Base-by-base conservation (phyloP, 2,797 vertebrate species). In the Girardinus metallicus region DNA sequence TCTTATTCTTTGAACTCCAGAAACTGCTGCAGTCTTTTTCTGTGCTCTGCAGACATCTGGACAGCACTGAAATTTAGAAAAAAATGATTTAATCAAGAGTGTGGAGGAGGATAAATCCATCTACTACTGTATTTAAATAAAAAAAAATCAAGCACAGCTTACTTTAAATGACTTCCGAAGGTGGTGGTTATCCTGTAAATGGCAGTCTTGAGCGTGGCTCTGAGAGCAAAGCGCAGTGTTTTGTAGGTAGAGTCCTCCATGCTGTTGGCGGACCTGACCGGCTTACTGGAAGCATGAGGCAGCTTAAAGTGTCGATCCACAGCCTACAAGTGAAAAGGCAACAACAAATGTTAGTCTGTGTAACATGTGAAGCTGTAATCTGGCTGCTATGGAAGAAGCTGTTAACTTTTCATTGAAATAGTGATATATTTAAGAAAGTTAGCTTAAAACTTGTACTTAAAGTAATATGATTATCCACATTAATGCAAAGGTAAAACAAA, bases 221-320 rank as follows among this genome's bases (percentile, higher is more conserved):
- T 94, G 34, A 99, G 96, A 46, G 97, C 97, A 87, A 99, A 99
- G 66, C 98, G 95, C 86, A 99, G 95, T 0, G 97, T 98, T 93
- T 98, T 99, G 86, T 97, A 97, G 13, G 97, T 96, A 0, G 96
- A 95, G 87, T 99, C 97, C 86, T 96, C 96, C 90, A 99, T 93
- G 87, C 94, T 96, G 86, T 94, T 94, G 68, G 93, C 90, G 11
- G 84, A 88, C 84, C 97, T 95, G 39, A 95, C 84, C 0, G 98
- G 96, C 76, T 98, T 99, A 89, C 97, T 99, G 75, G 98, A 99
- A 77, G 97, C 98, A 3, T 99, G 97, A 76, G 99, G 98, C 90
- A 99, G 96, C 88, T 99, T 99, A 91, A 99, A 99, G 93, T 99
- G 96, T 36, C 97, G 97, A 86, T 99, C 99, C 2, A 99, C 97